phyloP scores from a whole-genome alignment of 2,797 vertebrate genomes.

The Trachurus trachurus region DNA sequence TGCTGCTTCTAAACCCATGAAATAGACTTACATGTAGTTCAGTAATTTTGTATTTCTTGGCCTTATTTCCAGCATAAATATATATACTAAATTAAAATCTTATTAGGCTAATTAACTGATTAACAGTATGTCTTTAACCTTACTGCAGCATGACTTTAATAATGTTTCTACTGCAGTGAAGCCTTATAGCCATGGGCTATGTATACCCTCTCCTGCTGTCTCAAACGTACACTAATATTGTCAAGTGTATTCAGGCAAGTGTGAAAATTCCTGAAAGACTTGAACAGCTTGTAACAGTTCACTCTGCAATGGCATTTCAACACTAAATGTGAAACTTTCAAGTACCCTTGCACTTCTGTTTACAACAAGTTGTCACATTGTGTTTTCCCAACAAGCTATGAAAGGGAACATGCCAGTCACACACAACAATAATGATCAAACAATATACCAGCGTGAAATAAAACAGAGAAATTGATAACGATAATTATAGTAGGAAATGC shows the following conservation, averaged over 20 bases:
- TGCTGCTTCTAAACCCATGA: neutral
- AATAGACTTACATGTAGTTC: neutral
- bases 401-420: neutral
- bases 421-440: neutral
- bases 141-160: slow-evolving; percentile 16
- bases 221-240: neutral
- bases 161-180: slow-evolving; percentile 28
- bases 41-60: neutral
- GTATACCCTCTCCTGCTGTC: slow-evolving; percentile 2
- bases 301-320: slow-evolving; percentile 20
- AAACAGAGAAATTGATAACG: slow-evolving; percentile 17
- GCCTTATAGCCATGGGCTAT: neutral
- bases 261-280: slow-evolving; percentile 19
- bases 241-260: slow-evolving; percentile 27
- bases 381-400: slow-evolving; percentile 9
- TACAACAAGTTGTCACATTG: neutral
- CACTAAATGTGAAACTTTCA: neutral
- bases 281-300: slow-evolving; percentile 5
- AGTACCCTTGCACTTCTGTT: neutral
- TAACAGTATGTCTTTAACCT: slow-evolving; percentile 20
- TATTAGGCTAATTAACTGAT: neutral
- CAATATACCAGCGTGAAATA: neutral
- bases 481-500: slow-evolving; percentile 7
- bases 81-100: neutral
- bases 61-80: neutral